Base-by-base conservation (phyloP, 1,140 invertebrate genomes). In the Leptoteleia sp. region DNA sequence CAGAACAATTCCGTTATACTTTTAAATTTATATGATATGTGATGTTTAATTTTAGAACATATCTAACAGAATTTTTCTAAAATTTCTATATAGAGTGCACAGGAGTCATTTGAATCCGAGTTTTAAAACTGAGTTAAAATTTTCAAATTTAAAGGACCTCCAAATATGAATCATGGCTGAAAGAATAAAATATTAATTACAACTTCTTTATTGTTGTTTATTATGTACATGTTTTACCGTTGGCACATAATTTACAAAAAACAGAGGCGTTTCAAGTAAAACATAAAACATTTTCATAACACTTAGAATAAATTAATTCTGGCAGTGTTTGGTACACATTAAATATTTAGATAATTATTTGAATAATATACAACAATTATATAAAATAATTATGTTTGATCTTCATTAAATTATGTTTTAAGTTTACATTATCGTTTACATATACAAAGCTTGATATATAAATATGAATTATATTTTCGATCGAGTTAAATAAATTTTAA, bases 161-260 rank as follows among this genome's bases (percentile, higher is more conserved):
- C n/a, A n/a, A n/a, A n/a, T n/a, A n/a, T n/a, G n/a, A n/a, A n/a
- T n/a, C n/a, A n/a, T n/a, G n/a, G n/a, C n/a, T n/a, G n/a, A n/a
- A n/a, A n/a, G n/a, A n/a, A n/a, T n/a, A n/a, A n/a, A n/a, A n/a
- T n/a, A n/a, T n/a, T n/a, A n/a, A 17, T 37, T 48, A 29, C 52
- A 45, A 33, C 22, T 11, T 68, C 17, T 57, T 68, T 38, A 57
- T 48, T 35, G 25, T 45, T 38, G 33, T 48, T 68, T 38, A 65
- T 52, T 68, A 68, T 68, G 64, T 68, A 57, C 52, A 68, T 38
- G 22, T 48, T 68, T 68, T 22, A 38, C 1, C 12, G 43, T 55
- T 68, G 52, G 50, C 64, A 68, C 64, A 68, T 57, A 68, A 68
- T 68, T 57, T 68, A 57, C 42, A 57, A 48, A 33, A n/a, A 47